These are phyloP conservation scores for Punctoribates punctum DNA, from an alignment of 2,888 invertebrate genomes.

Conservation along the genomic window DNA sequence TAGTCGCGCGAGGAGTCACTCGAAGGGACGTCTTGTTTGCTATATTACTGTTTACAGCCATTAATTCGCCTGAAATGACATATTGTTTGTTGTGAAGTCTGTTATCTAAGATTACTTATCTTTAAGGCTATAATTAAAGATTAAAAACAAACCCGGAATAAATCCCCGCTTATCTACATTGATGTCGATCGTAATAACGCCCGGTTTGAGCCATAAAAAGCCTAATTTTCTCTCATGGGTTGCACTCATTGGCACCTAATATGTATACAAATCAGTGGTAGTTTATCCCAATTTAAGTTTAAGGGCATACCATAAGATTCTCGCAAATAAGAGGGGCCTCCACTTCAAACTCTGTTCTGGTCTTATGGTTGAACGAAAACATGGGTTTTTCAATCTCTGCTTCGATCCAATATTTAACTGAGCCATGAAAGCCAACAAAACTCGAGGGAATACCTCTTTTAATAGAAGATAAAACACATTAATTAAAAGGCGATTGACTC, in stretches of 20 bases:
- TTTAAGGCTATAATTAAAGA: not conserved
- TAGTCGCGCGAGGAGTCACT: conserved; percentile 7
- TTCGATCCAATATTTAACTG: conserved; percentile 32
- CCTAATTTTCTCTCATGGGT: not conserved
- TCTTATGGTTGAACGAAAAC: conserved; percentile 32
- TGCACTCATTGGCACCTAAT: not conserved
- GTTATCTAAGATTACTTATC: not conserved
- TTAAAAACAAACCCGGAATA: not conserved
- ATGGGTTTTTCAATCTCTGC: conserved; percentile 23
- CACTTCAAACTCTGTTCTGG: conserved; percentile 17
- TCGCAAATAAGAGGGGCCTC: conserved; percentile 20
- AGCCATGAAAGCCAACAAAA: conserved; percentile 17
- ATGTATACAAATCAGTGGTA: not conserved
- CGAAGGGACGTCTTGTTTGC: not conserved
- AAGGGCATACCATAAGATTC: not conserved
- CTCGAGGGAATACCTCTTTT: conserved; percentile 24
- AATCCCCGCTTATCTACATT: not conserved
- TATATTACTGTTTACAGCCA: not conserved
- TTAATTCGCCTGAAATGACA: conserved; percentile 16
- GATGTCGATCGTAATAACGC: not conserved
- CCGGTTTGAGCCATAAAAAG: conserved; percentile 15
- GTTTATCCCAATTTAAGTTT: not conserved
- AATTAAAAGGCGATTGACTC: not conserved
- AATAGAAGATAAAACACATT: not conserved
- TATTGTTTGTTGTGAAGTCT: not conserved